Conservation (phyloP, 2,888 invertebrate species). For the Parascotia fuliginaria region DNA sequence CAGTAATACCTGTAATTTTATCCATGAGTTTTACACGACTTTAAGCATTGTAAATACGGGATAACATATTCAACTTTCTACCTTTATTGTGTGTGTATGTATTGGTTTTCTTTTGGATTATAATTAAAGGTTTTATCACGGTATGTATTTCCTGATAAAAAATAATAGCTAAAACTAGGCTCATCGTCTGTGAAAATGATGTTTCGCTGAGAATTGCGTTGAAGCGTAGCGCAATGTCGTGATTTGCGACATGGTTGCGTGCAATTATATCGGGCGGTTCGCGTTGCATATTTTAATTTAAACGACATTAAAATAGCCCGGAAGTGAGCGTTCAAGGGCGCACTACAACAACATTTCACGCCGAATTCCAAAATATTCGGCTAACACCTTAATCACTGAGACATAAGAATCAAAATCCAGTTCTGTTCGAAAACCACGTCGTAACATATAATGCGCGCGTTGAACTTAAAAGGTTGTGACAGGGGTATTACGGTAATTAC, state of each 20-base stretch:
- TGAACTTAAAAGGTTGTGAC: constrained; percentile 84
- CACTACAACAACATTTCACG: constrained; percentile 69
- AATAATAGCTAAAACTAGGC: constrained; percentile 31
- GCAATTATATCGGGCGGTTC: constrained; percentile 64
- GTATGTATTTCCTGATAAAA: constrained; percentile 35
- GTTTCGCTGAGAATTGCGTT: constrained; percentile 21
- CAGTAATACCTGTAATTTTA: constrained; percentile 53
- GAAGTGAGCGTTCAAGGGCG: constrained; percentile 72
- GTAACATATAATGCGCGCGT: constrained; percentile 68
- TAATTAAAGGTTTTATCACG: background rate
- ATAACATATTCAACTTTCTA: constrained; percentile 32
- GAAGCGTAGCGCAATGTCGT: constrained; percentile 38
- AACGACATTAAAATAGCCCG: constrained; percentile 78
- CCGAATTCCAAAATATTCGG: constrained; percentile 56
- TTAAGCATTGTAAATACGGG: constrained; percentile 57
- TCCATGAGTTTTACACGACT: constrained; percentile 42
- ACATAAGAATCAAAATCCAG: constrained; percentile 62
- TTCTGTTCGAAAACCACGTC: constrained; percentile 42
- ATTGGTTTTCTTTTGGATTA: background rate
- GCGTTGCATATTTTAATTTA: constrained; percentile 68
- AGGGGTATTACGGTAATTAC: constrained; percentile 80
- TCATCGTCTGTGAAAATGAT: constrained; percentile 22
- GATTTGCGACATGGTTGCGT: constrained; percentile 57
- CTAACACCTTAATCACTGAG: constrained; percentile 57
- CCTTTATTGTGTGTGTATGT: constrained; percentile 10